Evolutionary conservation across 2,797 vertebrate genomes (phyloP), one percentile per base, ranked within the genome.

Genomic region (Enteromius mattozi): DNA sequence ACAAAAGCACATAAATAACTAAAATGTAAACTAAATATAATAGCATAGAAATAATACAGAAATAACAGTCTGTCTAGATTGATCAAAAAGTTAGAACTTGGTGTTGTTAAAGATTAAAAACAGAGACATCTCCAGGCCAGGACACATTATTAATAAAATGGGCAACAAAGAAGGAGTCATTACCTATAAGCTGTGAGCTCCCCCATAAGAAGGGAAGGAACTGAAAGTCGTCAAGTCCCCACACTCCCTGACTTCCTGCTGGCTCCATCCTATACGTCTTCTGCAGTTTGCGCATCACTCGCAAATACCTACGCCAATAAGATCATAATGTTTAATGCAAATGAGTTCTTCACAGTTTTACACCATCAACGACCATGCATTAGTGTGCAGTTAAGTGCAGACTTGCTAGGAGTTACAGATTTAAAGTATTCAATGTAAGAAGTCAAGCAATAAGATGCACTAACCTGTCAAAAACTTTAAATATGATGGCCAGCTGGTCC

Each of bases 131-230:
- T 56, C 33, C 35, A 30, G 13, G 0, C 13, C 40, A 24, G 13
- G 4, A 24, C 2, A 63, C 8, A 74, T 65, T 65, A 72, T 45
- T 14, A 24, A n/a, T 59, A 77, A 72, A 70, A 40, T 59, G 6
- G 1, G 6, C 72, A 45, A 16, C 3, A 24, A 24, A 30, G 1
- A 0, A 0, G 2, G 9, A 63, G 13, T 17, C 24, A n/a, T 91
- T 95, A 99, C 98, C 97, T 95, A 99, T 88, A 78, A 99, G 96
- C 92, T 99, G 98, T 3, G 98, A 95, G 85, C 98, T 99, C 86
- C 98, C 97, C 97, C 98, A 99, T 84, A 99, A 97, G 92, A 99
- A 99, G 83, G 98, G 98, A 27, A 99, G 94, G 80, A 99, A 99
- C 71, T 99, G 98, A 92, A 99, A 99, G 91, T 99, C 97, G 3